Evolutionary conservation across 2,888 invertebrate genomes (phyloP).

Genomic region (Orthosia gracilis): DNA sequence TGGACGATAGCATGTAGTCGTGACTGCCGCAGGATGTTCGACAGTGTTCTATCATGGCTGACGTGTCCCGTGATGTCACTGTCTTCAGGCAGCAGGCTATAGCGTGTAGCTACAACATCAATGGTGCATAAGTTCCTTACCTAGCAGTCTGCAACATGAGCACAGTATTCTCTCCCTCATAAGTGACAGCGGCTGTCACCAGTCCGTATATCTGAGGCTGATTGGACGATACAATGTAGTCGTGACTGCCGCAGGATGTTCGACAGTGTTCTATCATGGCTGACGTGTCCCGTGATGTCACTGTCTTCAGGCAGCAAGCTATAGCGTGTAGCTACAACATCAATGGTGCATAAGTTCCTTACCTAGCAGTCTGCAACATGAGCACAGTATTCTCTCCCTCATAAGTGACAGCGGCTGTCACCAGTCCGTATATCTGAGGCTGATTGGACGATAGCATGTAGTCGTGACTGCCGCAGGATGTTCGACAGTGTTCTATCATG

Average conservation of each 20-base stretch:
- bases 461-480: slow-evolving; percentile 98
- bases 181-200: slow-evolving; percentile 97
- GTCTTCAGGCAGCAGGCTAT: too few species aligned
- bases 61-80: too few species aligned
- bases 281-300: slow-evolving; percentile 94
- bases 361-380: slow-evolving; percentile 96
- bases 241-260: slow-evolving; percentile 98
- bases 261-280: slow-evolving; percentile 95
- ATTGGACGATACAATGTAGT: slow-evolving; percentile 97
- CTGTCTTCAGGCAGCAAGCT: slow-evolving; percentile 97
- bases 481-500: slow-evolving; percentile 95
- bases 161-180: slow-evolving; percentile 99
- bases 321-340: slow-evolving; percentile 94
- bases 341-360: neutral
- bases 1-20: too few species aligned
- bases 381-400: slow-evolving; percentile 99
- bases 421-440: slow-evolving; percentile 95
- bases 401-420: slow-evolving; percentile 97
- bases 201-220: slow-evolving; percentile 96
- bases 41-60: too few species aligned
- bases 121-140: too few species aligned
- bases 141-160: slow-evolving; percentile 97
- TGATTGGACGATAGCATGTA: slow-evolving; percentile 97
- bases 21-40: too few species aligned
- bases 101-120: too few species aligned